These are phyloP conservation scores for Peucedramus taeniatus DNA, from an alignment of 2,113 vertebrate species.

Conservation along the genomic window DNA sequence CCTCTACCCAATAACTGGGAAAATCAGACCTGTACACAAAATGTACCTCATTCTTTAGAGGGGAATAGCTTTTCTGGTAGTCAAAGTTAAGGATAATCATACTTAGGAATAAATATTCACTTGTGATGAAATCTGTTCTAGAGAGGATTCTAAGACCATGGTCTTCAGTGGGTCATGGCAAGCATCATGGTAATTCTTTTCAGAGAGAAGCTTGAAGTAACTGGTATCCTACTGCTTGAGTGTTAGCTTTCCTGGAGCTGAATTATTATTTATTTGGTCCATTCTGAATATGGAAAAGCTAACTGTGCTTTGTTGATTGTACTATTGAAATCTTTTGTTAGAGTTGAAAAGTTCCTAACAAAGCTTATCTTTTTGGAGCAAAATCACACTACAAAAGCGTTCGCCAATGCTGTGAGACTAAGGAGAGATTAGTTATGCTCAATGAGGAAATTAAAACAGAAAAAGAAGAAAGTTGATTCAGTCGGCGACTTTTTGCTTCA, in stretches of 20 bases:
- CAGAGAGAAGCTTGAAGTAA: neutral
- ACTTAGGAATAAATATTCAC: neutral
- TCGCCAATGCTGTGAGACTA: neutral
- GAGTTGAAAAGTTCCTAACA: slow-evolving; percentile 38
- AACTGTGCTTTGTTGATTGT: slow-evolving; percentile 26
- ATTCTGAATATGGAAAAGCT: slow-evolving; percentile 22
- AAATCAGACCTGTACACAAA: neutral
- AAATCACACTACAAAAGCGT: neutral
- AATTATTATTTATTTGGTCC: slow-evolving; percentile 25
- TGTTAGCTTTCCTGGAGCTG: neutral
- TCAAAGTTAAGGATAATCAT: neutral
- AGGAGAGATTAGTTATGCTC: neutral
- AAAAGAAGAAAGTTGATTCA: neutral
- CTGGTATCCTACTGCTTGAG: slow-evolving; percentile 1
- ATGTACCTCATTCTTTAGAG: neutral
- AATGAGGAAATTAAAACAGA: neutral
- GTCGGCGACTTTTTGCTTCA: neutral
- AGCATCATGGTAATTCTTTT: neutral
- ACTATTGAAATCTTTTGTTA: slow-evolving; percentile 4
- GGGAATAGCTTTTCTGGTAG: neutral
- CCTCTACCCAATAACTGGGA: neutral
- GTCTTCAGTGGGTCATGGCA: neutral
- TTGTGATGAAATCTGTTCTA: neutral
- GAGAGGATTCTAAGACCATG: neutral
- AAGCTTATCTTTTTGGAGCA: slow-evolving; percentile 15